Evolutionary conservation across 2,797 vertebrate genomes (phyloP), one percentile per base, ranked within the genome.

Genomic region (Epinephelus coioides): DNA sequence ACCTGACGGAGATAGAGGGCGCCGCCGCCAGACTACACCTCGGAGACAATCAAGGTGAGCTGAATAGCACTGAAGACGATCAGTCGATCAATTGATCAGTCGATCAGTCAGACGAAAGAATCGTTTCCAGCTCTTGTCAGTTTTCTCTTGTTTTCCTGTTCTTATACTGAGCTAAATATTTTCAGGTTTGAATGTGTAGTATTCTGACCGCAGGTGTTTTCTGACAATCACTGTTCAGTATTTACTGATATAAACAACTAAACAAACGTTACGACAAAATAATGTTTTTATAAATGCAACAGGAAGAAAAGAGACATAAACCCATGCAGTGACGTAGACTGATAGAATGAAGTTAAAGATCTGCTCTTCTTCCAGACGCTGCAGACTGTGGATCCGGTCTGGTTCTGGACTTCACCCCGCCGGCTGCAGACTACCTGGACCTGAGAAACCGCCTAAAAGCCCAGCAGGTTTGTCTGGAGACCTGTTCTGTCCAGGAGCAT

Each of bases 401-500:
- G 74, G 93, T 96, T 76, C 92, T 98, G 85, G 96, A 95, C 89
- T 99, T 98, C 73, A 90, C 94, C 23, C 97, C 95, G 69, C 97
- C 97, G 2, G 96, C 96, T 2, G 86, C 92, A 63, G 97, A 99
- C 88, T 99, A 98, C 72, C 79, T 98, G 85, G 95, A 96, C 78
- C 97, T 98, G 84, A 95, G 97, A 81, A 97, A 94, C 60, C 96
- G 94, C 15, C 94, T 98, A n/a, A 96, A 97, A 87, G 96, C 94
- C 76, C 97, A 97, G 86, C 93, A 94, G 18, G 96, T 98, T 19
- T 96, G 96, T 74, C 93, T 98, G 65, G 98, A 99, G 89, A 97
- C 95, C 85, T 98, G 97, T 75, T 94, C 92, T 4, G 89, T 98
- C 64, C 96, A 96, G 72, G 97, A 97, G 46, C 94, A 89, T 57